A percentile compares a stretch with the other conserved stretches of the same genome.
Conservation (phyloP, 2,797 vertebrate genomes). For the Betta splendens region DNA sequence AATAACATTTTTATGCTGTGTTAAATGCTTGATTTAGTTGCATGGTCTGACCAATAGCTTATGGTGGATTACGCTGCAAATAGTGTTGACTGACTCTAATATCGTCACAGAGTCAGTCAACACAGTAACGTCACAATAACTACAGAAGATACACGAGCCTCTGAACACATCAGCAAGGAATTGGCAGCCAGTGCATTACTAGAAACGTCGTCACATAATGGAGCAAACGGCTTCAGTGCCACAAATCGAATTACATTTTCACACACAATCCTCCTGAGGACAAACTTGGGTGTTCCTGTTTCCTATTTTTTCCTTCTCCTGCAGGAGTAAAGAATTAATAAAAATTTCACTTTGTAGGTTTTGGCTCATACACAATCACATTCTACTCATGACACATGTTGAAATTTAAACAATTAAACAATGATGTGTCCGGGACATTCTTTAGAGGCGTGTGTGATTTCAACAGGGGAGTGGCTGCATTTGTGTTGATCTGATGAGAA, state of each 20-base stretch:
- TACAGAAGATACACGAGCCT: neutral
- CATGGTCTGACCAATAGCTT: neutral
- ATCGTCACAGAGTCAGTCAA: no score
- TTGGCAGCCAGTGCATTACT: neutral
- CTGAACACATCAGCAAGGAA: neutral
- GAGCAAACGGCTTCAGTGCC: neutral
- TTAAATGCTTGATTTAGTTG: no score
- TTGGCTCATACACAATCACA: constrained; percentile 19
- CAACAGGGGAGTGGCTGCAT: constrained; percentile 9
- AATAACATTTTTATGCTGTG: no score
- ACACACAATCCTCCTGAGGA: constrained; percentile 17
- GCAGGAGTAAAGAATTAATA: constrained; percentile 21
- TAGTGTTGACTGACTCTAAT: no score
- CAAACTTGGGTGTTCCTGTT: constrained; percentile 32
- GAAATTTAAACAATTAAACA: constrained; percentile 20
- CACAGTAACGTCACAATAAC: no score
- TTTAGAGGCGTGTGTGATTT: constrained; percentile 11
- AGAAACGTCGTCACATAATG: neutral
- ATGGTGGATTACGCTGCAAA: no score
- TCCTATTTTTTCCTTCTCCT: constrained; percentile 31
- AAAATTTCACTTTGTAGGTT: constrained; percentile 21
- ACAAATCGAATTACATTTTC: constrained; percentile 1
- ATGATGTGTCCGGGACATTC: constrained; percentile 13
- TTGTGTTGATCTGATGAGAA: constrained; percentile 21
- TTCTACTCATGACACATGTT: constrained; percentile 16